These are phyloP conservation scores for Calosoma granatense DNA, from an alignment of 1,140 invertebrate species.

Conservation along the genomic window DNA sequence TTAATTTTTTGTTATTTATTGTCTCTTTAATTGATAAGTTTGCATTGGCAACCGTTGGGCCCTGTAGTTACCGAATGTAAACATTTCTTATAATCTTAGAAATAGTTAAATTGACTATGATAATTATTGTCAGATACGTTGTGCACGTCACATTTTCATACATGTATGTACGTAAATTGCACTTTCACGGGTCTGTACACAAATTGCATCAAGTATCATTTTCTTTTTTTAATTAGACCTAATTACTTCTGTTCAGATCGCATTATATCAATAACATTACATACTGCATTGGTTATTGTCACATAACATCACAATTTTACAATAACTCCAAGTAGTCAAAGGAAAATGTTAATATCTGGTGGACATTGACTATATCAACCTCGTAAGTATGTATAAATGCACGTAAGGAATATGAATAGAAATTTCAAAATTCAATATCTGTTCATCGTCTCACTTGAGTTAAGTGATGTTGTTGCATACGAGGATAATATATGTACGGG, in stretches of 20 bases:
- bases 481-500: too few relatives aligned
- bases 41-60: background rate
- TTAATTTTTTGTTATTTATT: background rate
- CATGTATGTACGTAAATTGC: constrained; percentile 2
- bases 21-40: too few relatives aligned
- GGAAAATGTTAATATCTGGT: background rate
- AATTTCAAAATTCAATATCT: too few relatives aligned
- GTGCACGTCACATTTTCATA: background rate
- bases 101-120: background rate
- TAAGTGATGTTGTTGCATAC: too few relatives aligned
- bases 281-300: background rate
- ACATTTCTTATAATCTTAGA: background rate
- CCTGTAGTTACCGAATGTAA: background rate
- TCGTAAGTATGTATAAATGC: too few relatives aligned
- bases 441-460: too few relatives aligned
- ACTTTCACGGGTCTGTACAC: background rate
- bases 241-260: background rate
- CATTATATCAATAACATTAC: background rate
- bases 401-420: too few relatives aligned
- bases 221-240: background rate
- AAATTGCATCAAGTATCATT: background rate
- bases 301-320: background rate
- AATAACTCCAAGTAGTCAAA: background rate
- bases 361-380: background rate
- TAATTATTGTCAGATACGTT: background rate